Base-by-base conservation (phyloP, 2,888 invertebrate species). In the Thyatira batis region DNA sequence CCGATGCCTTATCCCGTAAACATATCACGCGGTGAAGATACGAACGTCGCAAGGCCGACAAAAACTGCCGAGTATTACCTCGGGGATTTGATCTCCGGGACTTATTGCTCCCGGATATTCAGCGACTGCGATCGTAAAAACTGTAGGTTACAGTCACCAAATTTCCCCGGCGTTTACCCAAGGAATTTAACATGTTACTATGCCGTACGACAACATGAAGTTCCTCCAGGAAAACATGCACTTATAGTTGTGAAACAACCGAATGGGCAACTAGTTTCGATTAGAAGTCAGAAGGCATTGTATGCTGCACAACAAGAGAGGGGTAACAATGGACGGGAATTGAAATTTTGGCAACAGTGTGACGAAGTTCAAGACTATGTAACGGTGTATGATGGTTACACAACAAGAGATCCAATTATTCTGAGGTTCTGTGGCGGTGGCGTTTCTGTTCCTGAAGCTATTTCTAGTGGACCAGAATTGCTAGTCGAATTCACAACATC, bases 111-210 rank as follows among this genome's bases (percentile, higher is more conserved):
- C 58, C 94, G 97, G 68, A 97, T 97, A 86, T 97, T 97, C 93
- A 97, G 96, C 86, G 97, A 97, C 90, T 98, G 98, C 89, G 97
- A 97, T 93, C 95, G 95, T 89, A 96, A 96, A 92, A 94, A 95
- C 73, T 98, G 98, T 91, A 95, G 97, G 77, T 93, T 98, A 76
- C 98, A 98, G 87, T 97, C 97, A 49, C 97, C 98, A 49, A 97
- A 97, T 92, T 98, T 96, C 89, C 98, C 98, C 25, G 98, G 97
- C 69, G 95, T 98, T 68, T 98, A 98, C 89, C 98, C 98, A 3
- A 94, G 98, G 67, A 98, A 98, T 87, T 94, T 98, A 75, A 97
- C 98, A 60, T 98, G 98, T 84, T 97, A 98, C 90, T 98, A 97
- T 84, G 97, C 98, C 45, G 96, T 98, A 55, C 92, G 96, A 64